Evolutionary conservation across 2,888 invertebrate genomes (phyloP).

Genomic region (Seira sanloemensis): DNA sequence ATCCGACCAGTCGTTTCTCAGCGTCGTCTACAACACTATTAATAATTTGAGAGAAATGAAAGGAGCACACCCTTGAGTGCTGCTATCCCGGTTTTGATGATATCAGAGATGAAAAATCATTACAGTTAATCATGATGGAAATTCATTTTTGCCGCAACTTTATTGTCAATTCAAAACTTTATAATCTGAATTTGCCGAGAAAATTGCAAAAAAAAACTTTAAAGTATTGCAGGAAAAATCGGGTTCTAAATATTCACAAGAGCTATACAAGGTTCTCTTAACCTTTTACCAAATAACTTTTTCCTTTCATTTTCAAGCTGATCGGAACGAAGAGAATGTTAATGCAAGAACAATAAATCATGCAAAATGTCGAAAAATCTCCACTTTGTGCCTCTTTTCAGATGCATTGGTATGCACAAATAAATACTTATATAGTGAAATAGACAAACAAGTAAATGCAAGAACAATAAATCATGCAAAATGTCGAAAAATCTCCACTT

Average conservation of each 20-base stretch:
- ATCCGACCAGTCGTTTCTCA: background rate
- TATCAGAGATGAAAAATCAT: constrained; percentile 55
- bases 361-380: no score
- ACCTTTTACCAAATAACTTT: no score
- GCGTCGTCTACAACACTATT: background rate
- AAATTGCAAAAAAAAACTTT: background rate
- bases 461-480: constrained; percentile 9
- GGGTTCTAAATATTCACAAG: no score
- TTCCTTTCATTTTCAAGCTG: no score
- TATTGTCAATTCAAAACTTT: constrained; percentile 21
- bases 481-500: constrained; percentile 1
- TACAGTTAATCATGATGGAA: constrained; percentile 2
- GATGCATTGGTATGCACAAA: background rate
- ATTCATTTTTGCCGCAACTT: no score
- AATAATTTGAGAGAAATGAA: background rate
- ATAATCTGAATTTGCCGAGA: background rate
- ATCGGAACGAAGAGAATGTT: no score
- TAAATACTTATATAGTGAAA: no score
- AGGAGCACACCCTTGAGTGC: constrained; percentile 13
- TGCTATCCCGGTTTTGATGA: constrained; percentile 36
- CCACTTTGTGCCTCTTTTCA: no score
- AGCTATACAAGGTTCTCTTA: no score
- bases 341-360: no score
- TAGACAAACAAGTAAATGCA: no score
- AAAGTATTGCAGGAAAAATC: no score